Percentiles rank a stretch among this genome's conserved stretches.
Evolutionary conservation across 2,113 vertebrate genomes (phyloP).

Genomic region (Ardeotis arabs): DNA sequence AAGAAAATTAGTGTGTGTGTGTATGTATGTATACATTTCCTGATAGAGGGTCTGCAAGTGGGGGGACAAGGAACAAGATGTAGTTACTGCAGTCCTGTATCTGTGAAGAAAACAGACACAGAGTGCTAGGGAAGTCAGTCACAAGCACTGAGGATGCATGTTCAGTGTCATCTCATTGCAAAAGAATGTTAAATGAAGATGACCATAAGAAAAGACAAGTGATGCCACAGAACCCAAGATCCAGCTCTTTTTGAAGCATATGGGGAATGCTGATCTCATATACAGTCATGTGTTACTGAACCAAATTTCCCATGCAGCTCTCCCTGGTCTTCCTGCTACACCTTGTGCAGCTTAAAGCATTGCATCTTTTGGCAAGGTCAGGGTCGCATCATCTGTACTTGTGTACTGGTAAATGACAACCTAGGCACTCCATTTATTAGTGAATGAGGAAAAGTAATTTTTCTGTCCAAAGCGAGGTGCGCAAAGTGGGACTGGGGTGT

Average conservation of each 20-base stretch:
- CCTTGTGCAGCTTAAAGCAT: background rate
- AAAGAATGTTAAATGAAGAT: conserved; percentile 2
- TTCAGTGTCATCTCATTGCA: background rate
- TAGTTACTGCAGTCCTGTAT: background rate
- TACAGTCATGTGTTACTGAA: background rate
- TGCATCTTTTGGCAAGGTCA: background rate
- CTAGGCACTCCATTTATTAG: background rate
- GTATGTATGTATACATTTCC: background rate
- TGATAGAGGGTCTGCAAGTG: background rate
- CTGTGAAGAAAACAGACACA: background rate
- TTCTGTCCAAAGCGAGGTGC: background rate
- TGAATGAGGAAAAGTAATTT: background rate
- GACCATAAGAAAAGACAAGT: background rate
- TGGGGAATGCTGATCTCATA: background rate
- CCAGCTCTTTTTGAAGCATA: background rate
- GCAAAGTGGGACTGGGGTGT: background rate
- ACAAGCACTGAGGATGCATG: background rate
- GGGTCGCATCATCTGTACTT: background rate
- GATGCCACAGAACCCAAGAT: background rate
- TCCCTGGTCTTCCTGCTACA: background rate
- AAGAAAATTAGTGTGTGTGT: background rate
- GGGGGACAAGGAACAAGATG: background rate
- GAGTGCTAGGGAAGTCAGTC: background rate
- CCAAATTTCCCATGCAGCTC: background rate
- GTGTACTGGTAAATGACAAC: background rate